Conservation (phyloP, 1,140 invertebrate species). For the Catajapyx aquilonaris region DNA sequence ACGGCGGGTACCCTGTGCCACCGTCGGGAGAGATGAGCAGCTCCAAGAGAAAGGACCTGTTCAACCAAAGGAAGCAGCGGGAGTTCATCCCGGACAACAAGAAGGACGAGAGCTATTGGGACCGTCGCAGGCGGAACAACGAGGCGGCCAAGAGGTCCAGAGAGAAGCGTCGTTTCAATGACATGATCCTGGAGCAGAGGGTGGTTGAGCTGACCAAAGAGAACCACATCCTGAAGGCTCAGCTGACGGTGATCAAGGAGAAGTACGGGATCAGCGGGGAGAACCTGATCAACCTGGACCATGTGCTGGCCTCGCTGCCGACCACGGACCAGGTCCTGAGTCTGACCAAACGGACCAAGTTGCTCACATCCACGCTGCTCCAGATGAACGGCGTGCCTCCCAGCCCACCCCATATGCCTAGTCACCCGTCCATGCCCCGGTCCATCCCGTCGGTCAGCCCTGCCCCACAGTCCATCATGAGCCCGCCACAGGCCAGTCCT, state of each 20-base stretch:
- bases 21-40: no score
- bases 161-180: slow-evolving; percentile 87
- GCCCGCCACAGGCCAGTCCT: slow-evolving; percentile 7
- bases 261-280: slow-evolving; percentile 81
- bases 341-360: slow-evolving; percentile 55
- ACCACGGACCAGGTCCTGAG: slow-evolving; percentile 60
- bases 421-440: background rate
- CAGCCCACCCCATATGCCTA: background rate
- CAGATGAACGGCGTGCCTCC: slow-evolving; percentile 11
- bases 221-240: slow-evolving; percentile 78
- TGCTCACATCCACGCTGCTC: slow-evolving; percentile 15
- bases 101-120: slow-evolving; percentile 96
- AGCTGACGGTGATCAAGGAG: slow-evolving; percentile 77
- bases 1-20: no score
- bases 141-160: slow-evolving; percentile 85
- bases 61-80: slow-evolving; percentile 70
- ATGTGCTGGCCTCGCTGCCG: slow-evolving; percentile 61
- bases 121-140: slow-evolving; percentile 80
- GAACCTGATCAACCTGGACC: slow-evolving; percentile 60
- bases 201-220: slow-evolving; percentile 87
- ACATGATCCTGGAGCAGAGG: slow-evolving; percentile 85
- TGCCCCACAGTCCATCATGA: slow-evolving; percentile 7
- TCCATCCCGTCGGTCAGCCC: slow-evolving; percentile 2
- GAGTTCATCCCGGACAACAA: slow-evolving; percentile 94
- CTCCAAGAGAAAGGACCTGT: slow-evolving; percentile 50